A percentile compares a stretch with the other conserved stretches of the same genome.
These are phyloP conservation scores for Lophochroa leadbeateri DNA, from an alignment of 2,113 vertebrate genomes.

Conservation along the genomic window DNA sequence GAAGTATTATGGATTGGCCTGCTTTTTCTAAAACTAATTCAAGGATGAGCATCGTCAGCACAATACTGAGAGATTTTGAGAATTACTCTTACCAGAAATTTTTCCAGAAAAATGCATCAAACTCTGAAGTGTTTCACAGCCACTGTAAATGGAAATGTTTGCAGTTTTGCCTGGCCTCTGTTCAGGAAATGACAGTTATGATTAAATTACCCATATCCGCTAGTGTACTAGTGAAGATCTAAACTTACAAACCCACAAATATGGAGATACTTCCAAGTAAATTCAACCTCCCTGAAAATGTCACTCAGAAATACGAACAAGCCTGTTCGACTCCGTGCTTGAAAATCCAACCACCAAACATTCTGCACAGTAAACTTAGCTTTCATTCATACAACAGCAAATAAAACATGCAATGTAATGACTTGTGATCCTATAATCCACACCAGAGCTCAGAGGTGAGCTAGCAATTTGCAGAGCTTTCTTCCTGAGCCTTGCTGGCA, in stretches of 20 bases:
- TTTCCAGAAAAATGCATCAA: background rate
- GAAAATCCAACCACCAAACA: conserved; percentile 35
- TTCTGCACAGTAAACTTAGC: conserved; percentile 32
- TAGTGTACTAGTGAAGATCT: background rate
- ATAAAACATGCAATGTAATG: conserved; percentile 62
- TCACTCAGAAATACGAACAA: background rate
- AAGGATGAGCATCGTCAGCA: background rate
- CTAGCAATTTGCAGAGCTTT: conserved; percentile 65
- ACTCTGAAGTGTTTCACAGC: background rate
- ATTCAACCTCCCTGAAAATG: conserved; percentile 10
- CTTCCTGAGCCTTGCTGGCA: conserved; percentile 24
- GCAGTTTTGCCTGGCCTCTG: background rate
- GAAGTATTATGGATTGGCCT: background rate
- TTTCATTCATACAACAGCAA: conserved; percentile 57
- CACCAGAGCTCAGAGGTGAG: conserved; percentile 58
- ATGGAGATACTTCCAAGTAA: background rate
- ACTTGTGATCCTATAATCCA: conserved; percentile 67
- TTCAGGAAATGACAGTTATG: background rate
- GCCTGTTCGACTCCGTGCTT: background rate
- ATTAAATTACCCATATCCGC: background rate
- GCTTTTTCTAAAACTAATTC: background rate
- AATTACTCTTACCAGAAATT: background rate
- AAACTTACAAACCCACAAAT: background rate
- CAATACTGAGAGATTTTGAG: background rate
- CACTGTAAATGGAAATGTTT: background rate